Percentiles rank a stretch among this genome's conserved stretches.
Conservation (phyloP, 2,888 invertebrate genomes). For the Agelastica alni region DNA sequence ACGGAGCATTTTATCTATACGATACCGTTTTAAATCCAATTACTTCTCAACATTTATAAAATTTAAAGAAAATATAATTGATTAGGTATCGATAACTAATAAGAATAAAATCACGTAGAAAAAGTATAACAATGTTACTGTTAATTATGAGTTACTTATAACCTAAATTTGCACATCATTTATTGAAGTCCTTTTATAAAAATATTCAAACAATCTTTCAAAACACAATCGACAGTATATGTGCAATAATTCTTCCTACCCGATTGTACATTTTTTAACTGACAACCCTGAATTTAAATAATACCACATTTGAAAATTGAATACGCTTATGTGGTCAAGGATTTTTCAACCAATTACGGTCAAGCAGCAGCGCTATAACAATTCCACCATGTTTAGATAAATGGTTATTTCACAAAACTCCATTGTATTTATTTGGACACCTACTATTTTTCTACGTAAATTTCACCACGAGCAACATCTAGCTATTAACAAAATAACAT, state of each 20-base stretch:
- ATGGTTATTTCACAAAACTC: conserved; percentile 6
- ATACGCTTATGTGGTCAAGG: conserved; percentile 10
- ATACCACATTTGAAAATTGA: background rate
- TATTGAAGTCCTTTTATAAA: no score
- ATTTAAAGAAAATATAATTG: background rate
- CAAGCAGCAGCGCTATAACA: conserved; percentile 2
- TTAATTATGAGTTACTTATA: no score
- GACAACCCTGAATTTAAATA: background rate
- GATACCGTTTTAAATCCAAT: background rate
- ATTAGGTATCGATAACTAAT: no score
- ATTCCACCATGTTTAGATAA: conserved; percentile 8
- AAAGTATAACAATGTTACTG: no score
- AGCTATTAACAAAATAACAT: conserved; percentile 13
- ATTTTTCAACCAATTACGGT: conserved; percentile 8
- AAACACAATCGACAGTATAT: no score
- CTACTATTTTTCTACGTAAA: conserved; percentile 6
- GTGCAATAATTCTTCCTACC: no score
- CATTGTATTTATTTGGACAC: conserved; percentile 14
- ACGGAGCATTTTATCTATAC: background rate
- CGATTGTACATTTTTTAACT: no score
- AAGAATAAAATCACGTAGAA: no score
- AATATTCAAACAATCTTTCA: no score
- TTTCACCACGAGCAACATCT: background rate
- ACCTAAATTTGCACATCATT: no score
- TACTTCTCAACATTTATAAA: background rate